Conservation (phyloP, 2,113 vertebrate genomes). For the Notothenia coriiceps region DNA sequence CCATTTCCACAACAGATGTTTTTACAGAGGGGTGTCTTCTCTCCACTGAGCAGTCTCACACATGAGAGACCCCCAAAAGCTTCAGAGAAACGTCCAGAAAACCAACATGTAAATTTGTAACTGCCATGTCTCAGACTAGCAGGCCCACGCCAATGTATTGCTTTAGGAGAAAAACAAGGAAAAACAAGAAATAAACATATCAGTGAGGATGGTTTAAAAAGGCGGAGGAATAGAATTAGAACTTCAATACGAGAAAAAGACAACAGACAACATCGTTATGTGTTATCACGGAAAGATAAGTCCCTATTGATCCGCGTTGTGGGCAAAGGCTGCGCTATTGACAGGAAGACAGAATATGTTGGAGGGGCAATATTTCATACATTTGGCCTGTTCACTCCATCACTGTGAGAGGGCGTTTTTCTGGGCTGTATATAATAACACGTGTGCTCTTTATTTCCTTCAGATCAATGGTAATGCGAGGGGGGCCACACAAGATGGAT, state of each 20-base stretch:
- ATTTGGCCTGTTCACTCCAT: conserved; percentile 93
- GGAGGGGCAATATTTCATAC: conserved; percentile 95
- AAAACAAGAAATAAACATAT: conserved; percentile 52
- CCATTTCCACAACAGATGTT: conserved; percentile 88
- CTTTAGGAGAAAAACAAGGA: conserved; percentile 18
- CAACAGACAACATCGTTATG: conserved; percentile 88
- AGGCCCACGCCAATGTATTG: conserved; percentile 56
- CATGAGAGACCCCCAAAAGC: conserved; percentile 87
- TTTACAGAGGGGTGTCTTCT: conserved; percentile 87
- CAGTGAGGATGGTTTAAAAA: conserved; percentile 62
- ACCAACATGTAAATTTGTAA: conserved; percentile 86
- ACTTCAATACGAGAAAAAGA: conserved; percentile 79
- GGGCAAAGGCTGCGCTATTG: conserved; percentile 95
- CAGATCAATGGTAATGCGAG: conserved; percentile 98
- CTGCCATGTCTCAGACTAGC: conserved; percentile 75
- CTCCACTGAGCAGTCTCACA: conserved; percentile 87
- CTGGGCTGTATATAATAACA: conserved; percentile 93
- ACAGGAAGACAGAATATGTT: conserved; percentile 98
- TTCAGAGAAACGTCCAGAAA: conserved; percentile 85
- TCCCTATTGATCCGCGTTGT: conserved; percentile 95
- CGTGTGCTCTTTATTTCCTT: conserved; percentile 93
- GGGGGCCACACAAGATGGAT: conserved; percentile 93
- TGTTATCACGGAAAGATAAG: conserved; percentile 96
- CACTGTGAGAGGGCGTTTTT: conserved; percentile 89
- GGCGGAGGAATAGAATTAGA: conserved; percentile 81